A percentile compares a stretch with the other conserved stretches of the same genome.
Evolutionary conservation across 1,140 invertebrate species (phyloP).

Genomic region (Atta texana): DNA sequence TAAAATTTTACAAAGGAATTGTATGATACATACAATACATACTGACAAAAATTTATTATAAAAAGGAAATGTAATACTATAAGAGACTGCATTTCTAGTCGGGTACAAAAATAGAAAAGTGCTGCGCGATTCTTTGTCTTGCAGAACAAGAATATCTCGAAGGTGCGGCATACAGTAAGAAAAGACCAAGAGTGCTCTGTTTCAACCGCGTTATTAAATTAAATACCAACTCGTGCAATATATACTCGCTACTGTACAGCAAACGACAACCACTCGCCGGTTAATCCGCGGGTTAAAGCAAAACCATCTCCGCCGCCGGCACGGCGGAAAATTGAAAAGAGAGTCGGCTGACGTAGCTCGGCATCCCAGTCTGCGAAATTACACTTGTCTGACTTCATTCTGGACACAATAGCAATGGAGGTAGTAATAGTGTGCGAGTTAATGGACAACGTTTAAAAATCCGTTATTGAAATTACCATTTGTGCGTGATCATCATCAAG

Average conservation of each 20-base stretch:
- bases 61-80: not conserved
- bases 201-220: constrained; percentile 63
- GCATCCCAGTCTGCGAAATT: constrained; percentile 53
- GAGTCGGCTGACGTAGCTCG: constrained; percentile 30
- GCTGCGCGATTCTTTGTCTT: constrained; percentile 1
- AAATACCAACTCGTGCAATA: constrained; percentile 63
- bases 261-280: constrained; percentile 53
- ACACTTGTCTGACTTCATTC: constrained; percentile 49
- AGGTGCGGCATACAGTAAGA: constrained; percentile 48
- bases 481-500: not conserved
- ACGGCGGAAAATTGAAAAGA: constrained; percentile 67
- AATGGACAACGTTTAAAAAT: constrained; percentile 42
- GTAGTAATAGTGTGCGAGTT: constrained; percentile 12
- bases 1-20: not conserved
- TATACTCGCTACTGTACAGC: constrained; percentile 29
- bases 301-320: constrained; percentile 12
- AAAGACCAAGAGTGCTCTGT: constrained; percentile 42
- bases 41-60: not conserved
- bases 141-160: constrained; percentile 42
- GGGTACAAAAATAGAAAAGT: not conserved
- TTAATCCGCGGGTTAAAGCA: constrained; percentile 67
- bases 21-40: not conserved
- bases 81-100: not conserved
- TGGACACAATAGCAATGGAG: constrained; percentile 30
- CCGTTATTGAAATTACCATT: constrained; percentile 19